These are phyloP conservation scores for Cynaeus angustus DNA, from an alignment of 2,888 invertebrate species.

Conservation along the genomic window DNA sequence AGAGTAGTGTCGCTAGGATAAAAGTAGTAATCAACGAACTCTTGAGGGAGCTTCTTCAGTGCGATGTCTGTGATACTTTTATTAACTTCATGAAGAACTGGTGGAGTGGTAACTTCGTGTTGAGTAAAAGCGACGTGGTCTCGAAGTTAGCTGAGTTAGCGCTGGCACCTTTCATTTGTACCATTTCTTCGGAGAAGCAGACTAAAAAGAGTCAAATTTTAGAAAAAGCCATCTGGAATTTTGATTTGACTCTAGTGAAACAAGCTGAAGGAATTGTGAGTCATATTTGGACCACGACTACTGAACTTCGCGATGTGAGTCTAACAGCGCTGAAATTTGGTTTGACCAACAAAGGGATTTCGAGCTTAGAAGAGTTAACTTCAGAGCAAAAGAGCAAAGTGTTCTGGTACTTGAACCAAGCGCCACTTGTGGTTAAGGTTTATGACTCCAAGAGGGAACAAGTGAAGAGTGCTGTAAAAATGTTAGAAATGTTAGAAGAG, in stretches of 20 bases:
- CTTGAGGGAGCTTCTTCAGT: background rate
- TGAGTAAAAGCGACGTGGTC: conserved; percentile 12
- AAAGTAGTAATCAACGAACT: background rate
- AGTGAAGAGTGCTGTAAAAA: background rate
- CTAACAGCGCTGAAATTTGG: conserved; percentile 7
- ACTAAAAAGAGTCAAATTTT: background rate
- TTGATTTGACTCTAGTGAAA: background rate
- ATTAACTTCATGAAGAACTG: conserved; percentile 13
- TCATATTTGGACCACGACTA: background rate
- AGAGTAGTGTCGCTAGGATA: background rate
- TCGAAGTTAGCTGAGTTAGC: conserved; percentile 12
- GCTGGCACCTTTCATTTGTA: background rate
- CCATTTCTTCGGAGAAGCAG: background rate
- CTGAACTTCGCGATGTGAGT: conserved; percentile 1
- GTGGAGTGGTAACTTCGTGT: conserved; percentile 18
- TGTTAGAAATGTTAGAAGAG: background rate
- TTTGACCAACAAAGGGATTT: background rate
- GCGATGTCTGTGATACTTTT: conserved; percentile 1
- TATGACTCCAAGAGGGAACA: background rate
- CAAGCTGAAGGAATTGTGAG: background rate
- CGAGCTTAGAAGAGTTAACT: background rate
- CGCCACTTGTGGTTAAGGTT: conserved; percentile 1
- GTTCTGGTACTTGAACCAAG: conserved; percentile 12
- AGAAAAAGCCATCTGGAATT: background rate
- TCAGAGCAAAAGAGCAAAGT: conserved; percentile 1